Percentiles rank a stretch among this genome's conserved stretches.
Conservation (phyloP, 2,888 invertebrate species). For the Acleris cristana region DNA sequence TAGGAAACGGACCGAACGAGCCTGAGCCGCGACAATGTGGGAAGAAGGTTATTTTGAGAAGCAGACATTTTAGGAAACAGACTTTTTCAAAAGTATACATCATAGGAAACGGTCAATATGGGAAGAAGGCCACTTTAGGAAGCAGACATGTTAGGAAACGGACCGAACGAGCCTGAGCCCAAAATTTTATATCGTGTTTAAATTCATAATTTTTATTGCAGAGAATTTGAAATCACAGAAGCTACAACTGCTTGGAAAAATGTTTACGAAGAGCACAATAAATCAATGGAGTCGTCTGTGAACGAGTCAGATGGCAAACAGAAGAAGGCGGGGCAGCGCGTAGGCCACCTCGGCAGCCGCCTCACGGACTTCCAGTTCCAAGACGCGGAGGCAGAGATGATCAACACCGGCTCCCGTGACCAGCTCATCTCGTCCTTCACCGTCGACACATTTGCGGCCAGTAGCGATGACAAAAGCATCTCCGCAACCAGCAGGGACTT, state of each 20-base stretch:
- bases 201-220: constrained; percentile 45
- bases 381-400: constrained; percentile 64
- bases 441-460: constrained; percentile 39
- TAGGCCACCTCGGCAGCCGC: constrained; percentile 66
- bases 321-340: constrained; percentile 46
- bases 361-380: constrained; percentile 71
- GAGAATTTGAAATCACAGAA: constrained; percentile 74
- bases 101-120: no score
- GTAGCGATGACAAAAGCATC: constrained; percentile 52
- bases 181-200: not conserved
- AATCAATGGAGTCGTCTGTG: constrained; percentile 67
- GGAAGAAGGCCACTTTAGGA: no score
- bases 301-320: constrained; percentile 61
- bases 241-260: constrained; percentile 78
- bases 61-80: no score
- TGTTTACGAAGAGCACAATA: constrained; percentile 76
- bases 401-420: constrained; percentile 38
- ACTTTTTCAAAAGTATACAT: no score
- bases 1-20: no score
- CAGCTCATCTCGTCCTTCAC: constrained; percentile 42
- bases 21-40: no score
- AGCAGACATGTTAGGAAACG: no score
- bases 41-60: no score
- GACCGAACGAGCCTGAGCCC: no score
- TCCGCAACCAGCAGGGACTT: constrained; percentile 57